A percentile compares a stretch with the other conserved stretches of the same genome.
Evolutionary conservation across 2,888 invertebrate species (phyloP).

Genomic region (Drosophila suboccidentalis): DNA sequence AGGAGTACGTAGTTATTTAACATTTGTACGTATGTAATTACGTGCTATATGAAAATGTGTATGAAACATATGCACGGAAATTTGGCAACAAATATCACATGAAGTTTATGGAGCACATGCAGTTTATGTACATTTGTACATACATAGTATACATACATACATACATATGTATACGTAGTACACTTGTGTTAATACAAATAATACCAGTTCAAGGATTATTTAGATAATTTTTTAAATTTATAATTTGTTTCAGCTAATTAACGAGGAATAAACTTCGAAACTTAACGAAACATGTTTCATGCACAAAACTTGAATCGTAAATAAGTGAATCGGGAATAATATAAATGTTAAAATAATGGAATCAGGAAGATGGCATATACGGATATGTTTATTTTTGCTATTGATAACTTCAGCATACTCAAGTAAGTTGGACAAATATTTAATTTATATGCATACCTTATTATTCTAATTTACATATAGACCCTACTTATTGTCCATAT

Average conservation of each 20-base stretch:
- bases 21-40: not conserved
- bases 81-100: conserved; percentile 1
- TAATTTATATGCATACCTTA: not conserved
- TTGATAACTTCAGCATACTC: conserved; percentile 80
- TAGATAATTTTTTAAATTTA: not conserved
- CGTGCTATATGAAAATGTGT: not conserved
- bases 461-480: too few relatives aligned
- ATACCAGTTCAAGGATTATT: not conserved
- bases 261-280: not conserved
- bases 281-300: conserved; percentile 39
- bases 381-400: conserved; percentile 77
- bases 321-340: conserved; percentile 26
- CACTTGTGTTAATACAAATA: conserved; percentile 2
- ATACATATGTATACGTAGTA: not conserved
- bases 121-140: not conserved
- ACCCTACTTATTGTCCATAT: too few relatives aligned
- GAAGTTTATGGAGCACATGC: conserved; percentile 13
- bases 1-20: not conserved
- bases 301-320: conserved; percentile 22
- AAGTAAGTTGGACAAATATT: conserved; percentile 66
- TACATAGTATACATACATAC: not conserved
- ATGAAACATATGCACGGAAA: not conserved
- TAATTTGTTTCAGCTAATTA: conserved; percentile 1
- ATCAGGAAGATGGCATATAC: conserved; percentile 64
- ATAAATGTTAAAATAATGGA: conserved; percentile 64